Evolutionary conservation across 2,797 vertebrate genomes (phyloP).

Genomic region (Stomatorhinus walkeri): DNA sequence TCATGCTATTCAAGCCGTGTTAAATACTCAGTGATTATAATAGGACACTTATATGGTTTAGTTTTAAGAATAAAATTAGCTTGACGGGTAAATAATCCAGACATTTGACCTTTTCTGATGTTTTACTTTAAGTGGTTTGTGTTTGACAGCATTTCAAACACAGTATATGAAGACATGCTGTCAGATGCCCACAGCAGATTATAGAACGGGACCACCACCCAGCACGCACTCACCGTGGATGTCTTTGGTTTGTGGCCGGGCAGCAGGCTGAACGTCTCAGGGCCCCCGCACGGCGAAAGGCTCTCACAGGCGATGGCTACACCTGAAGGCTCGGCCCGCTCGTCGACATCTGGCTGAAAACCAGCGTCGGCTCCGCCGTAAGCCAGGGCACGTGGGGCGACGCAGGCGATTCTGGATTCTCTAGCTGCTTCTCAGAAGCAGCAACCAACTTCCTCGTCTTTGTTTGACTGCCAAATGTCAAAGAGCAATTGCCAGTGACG

Average conservation of each 20-base stretch:
- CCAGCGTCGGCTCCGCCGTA: slow-evolving; percentile 5
- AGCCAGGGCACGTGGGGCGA: slow-evolving; percentile 41
- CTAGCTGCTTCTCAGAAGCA: slow-evolving; percentile 38
- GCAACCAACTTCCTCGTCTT: slow-evolving; percentile 34
- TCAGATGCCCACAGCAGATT: background rate
- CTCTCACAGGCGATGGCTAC: background rate
- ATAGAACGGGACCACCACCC: background rate
- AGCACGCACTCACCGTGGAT: slow-evolving; percentile 39
- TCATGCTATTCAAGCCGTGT: background rate
- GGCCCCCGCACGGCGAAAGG: slow-evolving; percentile 9
- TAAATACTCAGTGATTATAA: background rate
- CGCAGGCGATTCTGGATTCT: slow-evolving; percentile 25
- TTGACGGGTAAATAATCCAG: background rate
- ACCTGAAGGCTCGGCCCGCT: slow-evolving; percentile 16
- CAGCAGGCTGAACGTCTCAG: background rate
- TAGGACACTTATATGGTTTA: background rate
- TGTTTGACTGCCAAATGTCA: slow-evolving; percentile 14
- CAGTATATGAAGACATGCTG: background rate
- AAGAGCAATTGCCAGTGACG: background rate
- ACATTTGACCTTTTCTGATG: background rate
- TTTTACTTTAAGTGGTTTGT: background rate
- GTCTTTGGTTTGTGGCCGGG: background rate
- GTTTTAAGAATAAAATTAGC: background rate
- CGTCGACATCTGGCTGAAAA: slow-evolving; percentile 14
- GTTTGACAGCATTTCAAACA: background rate